Evolutionary conservation across 2,113 vertebrate species (phyloP), one percentile per base, ranked within the genome.

Genomic region (Daphoenositta chrysoptera): DNA sequence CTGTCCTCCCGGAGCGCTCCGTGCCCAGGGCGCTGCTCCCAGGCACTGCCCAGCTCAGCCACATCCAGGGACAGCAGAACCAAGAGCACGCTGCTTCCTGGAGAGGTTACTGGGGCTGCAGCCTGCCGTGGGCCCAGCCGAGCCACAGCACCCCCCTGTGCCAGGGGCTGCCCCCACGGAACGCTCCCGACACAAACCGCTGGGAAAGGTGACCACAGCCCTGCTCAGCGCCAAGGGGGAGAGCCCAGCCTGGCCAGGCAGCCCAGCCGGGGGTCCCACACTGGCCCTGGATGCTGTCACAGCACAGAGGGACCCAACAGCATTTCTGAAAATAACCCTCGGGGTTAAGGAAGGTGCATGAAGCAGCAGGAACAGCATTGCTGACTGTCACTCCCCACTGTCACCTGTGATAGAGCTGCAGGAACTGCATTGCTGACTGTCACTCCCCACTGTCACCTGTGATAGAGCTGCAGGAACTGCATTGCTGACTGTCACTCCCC

Each of bases 111-210:
- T 7, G 26, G 26, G 35, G 37, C 33, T 76, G 45, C 63, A 68
- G 57, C 64, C 48, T 89, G 76, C 37, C 39, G 80, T 3, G n/a
- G 23, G 57, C 42, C 48, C 78, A 56, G 15, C 11, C 48, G 68
- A 63, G 54, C 63, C 48, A 70, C n/a, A 60, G 33, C 61, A 11
- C 19, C 6, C 47, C 19, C 1, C 1, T 6, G 40, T 2, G 45
- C 45, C 13, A 33, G 0, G 20, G 8, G 20, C 40, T 5, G 68
- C 6, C 24, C 48, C 31, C 40, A 48, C 5, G 0, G 14, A 93
- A 58, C 0, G 0, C 23, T 37, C 57, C 0, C 0, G 15, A 15
- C 22, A 50, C 15, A 5, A 13, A 21, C 20, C 44, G 27, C 15
- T 1, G 13, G 81, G 65, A 23, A 68, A 44, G 40, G 68, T 39